A percentile compares a stretch with the other conserved stretches of the same genome.
Evolutionary conservation across 2,797 vertebrate species (phyloP).

Genomic region (Uromys caudimaculatus): DNA sequence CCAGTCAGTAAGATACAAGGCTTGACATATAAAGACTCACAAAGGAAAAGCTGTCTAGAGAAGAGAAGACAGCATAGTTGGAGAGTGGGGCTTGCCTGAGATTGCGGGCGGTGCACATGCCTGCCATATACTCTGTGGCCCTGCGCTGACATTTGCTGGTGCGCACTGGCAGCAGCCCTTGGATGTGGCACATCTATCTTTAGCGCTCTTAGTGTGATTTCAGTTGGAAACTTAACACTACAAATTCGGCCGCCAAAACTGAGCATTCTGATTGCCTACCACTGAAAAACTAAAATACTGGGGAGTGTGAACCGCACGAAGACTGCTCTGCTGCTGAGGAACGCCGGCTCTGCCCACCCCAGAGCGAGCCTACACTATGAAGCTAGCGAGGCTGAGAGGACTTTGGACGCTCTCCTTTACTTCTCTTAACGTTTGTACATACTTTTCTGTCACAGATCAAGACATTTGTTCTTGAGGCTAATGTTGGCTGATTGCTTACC

Average conservation of each 20-base stretch:
- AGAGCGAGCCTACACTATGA: background rate
- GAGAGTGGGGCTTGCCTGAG: background rate
- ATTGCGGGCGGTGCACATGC: background rate
- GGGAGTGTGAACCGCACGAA: background rate
- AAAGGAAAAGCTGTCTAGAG: background rate
- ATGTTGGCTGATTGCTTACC: constrained; percentile 42
- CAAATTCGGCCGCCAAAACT: constrained; percentile 50
- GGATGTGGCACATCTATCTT: constrained; percentile 48
- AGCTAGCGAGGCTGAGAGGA: background rate
- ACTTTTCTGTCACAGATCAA: constrained; percentile 57
- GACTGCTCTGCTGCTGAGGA: background rate
- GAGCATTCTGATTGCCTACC: constrained; percentile 58
- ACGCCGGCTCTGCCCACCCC: background rate
- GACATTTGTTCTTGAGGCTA: constrained; percentile 50
- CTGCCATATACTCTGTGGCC: background rate
- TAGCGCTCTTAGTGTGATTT: constrained; percentile 62
- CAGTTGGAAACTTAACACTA: constrained; percentile 43
- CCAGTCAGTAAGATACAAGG: background rate
- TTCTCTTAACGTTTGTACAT: constrained; percentile 47
- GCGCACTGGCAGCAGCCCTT: constrained; percentile 35
- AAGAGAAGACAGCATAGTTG: background rate
- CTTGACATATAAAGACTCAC: background rate
- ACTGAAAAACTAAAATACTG: constrained; percentile 25
- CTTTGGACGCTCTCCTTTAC: background rate
- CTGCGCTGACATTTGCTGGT: constrained; percentile 32